A percentile compares a stretch with the other conserved stretches of the same genome.
Conservation (phyloP, 2,113 vertebrate species). For the Eubucco bourcierii region DNA sequence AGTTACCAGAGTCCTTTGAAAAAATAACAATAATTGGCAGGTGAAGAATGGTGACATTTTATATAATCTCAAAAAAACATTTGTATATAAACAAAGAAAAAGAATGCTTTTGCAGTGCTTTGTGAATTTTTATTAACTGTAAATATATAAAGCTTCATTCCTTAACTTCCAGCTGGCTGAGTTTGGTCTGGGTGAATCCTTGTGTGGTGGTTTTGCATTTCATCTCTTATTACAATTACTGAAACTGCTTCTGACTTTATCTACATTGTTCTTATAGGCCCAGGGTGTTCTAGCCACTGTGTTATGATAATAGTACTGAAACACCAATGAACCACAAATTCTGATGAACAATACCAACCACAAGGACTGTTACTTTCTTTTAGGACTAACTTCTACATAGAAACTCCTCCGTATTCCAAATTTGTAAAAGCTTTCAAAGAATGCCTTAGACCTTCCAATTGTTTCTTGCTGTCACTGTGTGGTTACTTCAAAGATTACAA, state of each 20-base stretch:
- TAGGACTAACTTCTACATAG: not conserved
- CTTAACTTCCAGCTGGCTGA: too few species aligned
- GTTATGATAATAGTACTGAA: not conserved
- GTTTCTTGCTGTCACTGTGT: not conserved
- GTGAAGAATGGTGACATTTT: too few species aligned
- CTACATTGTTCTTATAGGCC: not conserved
- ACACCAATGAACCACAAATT: not conserved
- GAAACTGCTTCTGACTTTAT: not conserved
- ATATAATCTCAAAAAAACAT: too few species aligned
- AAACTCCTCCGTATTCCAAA: not conserved
- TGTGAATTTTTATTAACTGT: too few species aligned
- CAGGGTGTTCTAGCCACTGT: not conserved
- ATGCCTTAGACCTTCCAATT: not conserved
- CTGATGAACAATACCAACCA: not conserved
- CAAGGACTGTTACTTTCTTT: not conserved
- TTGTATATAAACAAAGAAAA: too few species aligned
- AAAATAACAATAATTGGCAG: too few species aligned
- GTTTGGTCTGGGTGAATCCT: too few species aligned
- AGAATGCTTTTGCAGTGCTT: too few species aligned
- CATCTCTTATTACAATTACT: too few species aligned
- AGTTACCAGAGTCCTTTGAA: too few species aligned
- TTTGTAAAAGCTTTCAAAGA: not conserved
- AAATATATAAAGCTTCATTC: too few species aligned
- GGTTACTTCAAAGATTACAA: not conserved
- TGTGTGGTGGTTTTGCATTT: too few species aligned